Base-by-base conservation (phyloP, 2,797 vertebrate genomes). In the Pagetopsis macropterus region DNA sequence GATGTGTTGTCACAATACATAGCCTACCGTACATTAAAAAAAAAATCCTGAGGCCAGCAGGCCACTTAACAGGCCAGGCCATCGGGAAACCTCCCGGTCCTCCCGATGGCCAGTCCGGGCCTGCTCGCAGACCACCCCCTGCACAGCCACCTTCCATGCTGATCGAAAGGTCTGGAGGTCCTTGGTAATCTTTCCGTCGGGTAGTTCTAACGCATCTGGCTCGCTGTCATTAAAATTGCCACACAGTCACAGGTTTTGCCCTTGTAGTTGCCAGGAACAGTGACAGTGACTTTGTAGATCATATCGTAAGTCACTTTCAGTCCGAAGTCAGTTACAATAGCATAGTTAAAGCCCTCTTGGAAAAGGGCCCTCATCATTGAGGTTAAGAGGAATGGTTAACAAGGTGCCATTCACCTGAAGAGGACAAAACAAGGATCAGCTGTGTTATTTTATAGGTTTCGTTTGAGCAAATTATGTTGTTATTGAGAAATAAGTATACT, bases 291-390 rank as follows among this genome's bases (percentile, higher is more conserved):
- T 10, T 77, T 87, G 54, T 75, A 87, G 17, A 78, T 17, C 46
- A 80, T 76, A 72, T 92, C 88, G 45, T 90, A 94, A 13, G 70
- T 83, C 52, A 94, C 69, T 1, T 12, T 59, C 21, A 95, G 81
- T 43, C 88, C 91, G 41, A 87, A 92, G 70, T 78, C 65, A 0
- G 85, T 87, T 51, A 14, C 40, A 3, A 92, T 57, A 5, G 78
- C 61, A 2, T 81, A 74, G 7, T 84, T 65, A 40, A 16, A 40
- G 2, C 90, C 91, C 1, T 91, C 79, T 41, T 74, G 67, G 17
- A 79, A 86, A 12, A 76, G 21, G 21, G 21, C 21, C 21, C 21
- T 21, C 64, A 0, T 68, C 49, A 43, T 78, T 66, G 6, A 88
- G 51, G 21, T 50, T 82, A 19, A 85, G 49, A 15, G 93, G 92